Conservation (phyloP, 2,113 vertebrate genomes). For the Noturus placidus region DNA sequence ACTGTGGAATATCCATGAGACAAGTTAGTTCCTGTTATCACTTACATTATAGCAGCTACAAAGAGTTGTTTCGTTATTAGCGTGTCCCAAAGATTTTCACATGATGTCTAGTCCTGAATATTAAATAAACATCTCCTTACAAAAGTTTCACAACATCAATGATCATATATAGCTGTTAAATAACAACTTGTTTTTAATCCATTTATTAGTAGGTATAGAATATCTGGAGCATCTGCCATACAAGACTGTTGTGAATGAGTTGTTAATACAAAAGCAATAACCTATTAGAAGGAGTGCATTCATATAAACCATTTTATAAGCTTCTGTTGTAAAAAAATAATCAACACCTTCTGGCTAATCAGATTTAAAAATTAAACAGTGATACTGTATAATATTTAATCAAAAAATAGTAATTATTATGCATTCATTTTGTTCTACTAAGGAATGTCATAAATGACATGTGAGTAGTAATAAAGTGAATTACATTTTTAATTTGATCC, state of each 20-base stretch:
- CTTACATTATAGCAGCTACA: neutral
- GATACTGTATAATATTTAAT: neutral
- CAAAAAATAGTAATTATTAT: neutral
- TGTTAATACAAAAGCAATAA: neutral
- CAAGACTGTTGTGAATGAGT: neutral
- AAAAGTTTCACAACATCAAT: neutral
- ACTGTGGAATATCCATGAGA: neutral
- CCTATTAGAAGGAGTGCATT: neutral
- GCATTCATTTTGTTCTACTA: neutral
- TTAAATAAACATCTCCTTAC: neutral
- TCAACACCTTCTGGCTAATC: neutral
- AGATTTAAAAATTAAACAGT: neutral
- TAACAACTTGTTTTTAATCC: neutral
- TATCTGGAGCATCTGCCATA: neutral
- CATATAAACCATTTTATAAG: neutral
- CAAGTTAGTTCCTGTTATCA: neutral
- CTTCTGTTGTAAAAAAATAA: neutral
- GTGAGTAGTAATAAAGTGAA: neutral
- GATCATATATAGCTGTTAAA: neutral
- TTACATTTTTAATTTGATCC: neutral
- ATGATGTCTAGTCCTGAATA: neutral
- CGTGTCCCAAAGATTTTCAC: neutral
- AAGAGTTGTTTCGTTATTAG: neutral
- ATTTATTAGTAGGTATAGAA: neutral
- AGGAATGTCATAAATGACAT: neutral